Conservation (phyloP, 2,888 invertebrate genomes). For the Chymomyza amoena region DNA sequence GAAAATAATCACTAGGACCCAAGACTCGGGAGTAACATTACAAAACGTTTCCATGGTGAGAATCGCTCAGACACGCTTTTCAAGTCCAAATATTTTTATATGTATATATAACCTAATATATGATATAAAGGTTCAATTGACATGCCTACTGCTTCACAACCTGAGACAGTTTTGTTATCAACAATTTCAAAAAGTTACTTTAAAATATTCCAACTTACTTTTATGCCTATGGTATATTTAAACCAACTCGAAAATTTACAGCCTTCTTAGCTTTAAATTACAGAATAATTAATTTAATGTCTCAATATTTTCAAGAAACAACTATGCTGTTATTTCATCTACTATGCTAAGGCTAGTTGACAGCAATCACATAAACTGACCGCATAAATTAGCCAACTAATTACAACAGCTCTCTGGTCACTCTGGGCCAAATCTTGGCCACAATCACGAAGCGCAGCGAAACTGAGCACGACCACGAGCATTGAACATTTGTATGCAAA, state of each 20-base stretch:
- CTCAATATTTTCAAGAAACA: not conserved
- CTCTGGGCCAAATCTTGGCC: constrained; percentile 48
- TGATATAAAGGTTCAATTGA: too few relatives aligned
- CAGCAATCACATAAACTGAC: not conserved
- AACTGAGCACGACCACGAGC: constrained; percentile 63
- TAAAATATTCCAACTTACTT: not conserved
- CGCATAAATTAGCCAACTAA: constrained; percentile 71
- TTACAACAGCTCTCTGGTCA: constrained; percentile 36
- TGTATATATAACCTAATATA: too few relatives aligned
- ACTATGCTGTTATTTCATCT: not conserved
- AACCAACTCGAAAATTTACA: not conserved
- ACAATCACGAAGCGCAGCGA: constrained; percentile 69
- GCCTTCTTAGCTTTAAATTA: not conserved
- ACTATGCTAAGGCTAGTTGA: not conserved
- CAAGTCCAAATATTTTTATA: too few relatives aligned
- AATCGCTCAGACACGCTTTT: too few relatives aligned
- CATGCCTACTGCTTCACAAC: too few relatives aligned
- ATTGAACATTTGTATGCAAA: constrained; percentile 72
- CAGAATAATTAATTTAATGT: not conserved
- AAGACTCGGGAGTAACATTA: too few relatives aligned
- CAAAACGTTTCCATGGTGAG: too few relatives aligned
- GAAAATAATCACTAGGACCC: too few relatives aligned
- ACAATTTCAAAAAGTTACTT: too few relatives aligned
- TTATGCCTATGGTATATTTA: not conserved
- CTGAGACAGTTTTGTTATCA: too few relatives aligned